Base-by-base conservation (phyloP, 2,888 invertebrate genomes). In the Melanotus villosus region DNA sequence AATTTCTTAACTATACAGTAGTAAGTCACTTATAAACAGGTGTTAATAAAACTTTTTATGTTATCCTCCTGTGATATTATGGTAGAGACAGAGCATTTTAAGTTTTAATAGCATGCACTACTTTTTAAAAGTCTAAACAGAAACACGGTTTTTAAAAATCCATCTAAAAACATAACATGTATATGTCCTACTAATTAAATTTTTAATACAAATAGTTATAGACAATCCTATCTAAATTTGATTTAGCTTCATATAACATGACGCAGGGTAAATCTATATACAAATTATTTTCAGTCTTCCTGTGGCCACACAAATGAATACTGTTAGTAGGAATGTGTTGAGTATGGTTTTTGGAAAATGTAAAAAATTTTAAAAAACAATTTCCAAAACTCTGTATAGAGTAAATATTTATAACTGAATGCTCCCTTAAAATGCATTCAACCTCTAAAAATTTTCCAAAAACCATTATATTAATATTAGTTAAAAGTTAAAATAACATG, bases 221-320 rank as follows among this genome's bases (percentile, higher is more conserved):
- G 60, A 69, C 50, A 64, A 69, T 45, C 50, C 67, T 73, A 68
- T 67, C 64, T 73, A 60, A 68, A 52, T 75, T 75, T 75, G 72
- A 73, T 73, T 75, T 66, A 72, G 58, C 62, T 68, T 69, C 70
- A 70, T 71, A 62, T 71, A 62, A 68, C 65, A 73, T 71, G 71
- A 70, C 73, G 70, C 74, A 73, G 75, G 73, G 65, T 76, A 67
- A 73, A 73, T 72, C 60, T 78, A 77, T 78, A 63, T 77, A 78
- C 76, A 77, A 68, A 65, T 65, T 73, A 73, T 71, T 65, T 75
- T 78, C 78, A 78, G 78, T 78, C 78, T 78, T 78, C 77, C 68
- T 74, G 74, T 63, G 60, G 57, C 70, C 70, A 63, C 58, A 68
- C 47, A 70, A 64, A 68, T 32, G 30, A 64, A 56, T 41, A 54